Evolutionary conservation across 2,888 invertebrate species (phyloP), one percentile per base, ranked within the genome.

Genomic region (Leptinotarsa peninsularis): DNA sequence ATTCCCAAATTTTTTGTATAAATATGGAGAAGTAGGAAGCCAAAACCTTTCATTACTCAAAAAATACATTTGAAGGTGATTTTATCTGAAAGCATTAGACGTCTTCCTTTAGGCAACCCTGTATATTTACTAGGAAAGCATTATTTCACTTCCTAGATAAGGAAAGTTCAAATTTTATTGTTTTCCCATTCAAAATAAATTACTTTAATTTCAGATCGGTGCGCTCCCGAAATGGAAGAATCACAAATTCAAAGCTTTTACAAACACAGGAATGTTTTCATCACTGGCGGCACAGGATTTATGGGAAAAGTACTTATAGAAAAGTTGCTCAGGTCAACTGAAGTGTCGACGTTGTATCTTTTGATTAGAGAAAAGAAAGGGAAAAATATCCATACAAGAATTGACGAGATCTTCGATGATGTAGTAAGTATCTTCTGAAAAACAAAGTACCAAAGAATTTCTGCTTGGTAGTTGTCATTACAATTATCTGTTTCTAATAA

Each of bases 361-460:
- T 84, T 92, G 66, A 87, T 92, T 49, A 87, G 92, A 66, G 86
- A 89, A 63, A 92, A 92, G 83, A 90, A 90, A 86, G 93, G 89
- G 0, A 92, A 93, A 86, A 91, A 92, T 80, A 90, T 92, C 17
- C 91, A 92, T 80, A 90, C 92, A 1, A 90, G 94, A 76, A 88
- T 94, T 73, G 93, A 93, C 13, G 91, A 92, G 79, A 89, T 94
- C 27, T 93, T 94, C 77, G 92, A 93, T 18, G 93, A 94, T 82
- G 90, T 91, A 56, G 94, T 87, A 82, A 85, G 86, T 82, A 71
- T 15, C 1, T 33, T 49, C 17, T 17, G 4, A 49, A n/a, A 3
- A 43, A 10, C 10, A 33, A 2, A 33, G 33, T 33, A 33, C 10
- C 43, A 43, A 43, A 43, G 3, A 43, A 43, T 43, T 43, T 43